phyloP scores from a whole-genome alignment of 2,113 vertebrate species.

The Orientallactaga bullata region DNA sequence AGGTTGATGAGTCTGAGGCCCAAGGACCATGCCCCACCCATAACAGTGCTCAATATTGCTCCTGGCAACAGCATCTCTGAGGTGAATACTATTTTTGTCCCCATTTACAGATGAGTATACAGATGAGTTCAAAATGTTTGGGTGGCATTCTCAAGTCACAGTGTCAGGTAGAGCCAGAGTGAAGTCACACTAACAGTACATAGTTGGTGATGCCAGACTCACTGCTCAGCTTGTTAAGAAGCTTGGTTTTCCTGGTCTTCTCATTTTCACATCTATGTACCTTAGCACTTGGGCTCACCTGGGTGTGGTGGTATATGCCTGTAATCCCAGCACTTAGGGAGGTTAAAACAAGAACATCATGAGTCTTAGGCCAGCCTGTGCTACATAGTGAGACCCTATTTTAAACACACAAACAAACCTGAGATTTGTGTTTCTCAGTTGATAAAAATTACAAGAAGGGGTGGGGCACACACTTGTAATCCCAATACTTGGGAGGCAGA shows the following conservation, averaged over 20 bases:
- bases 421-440: slow-evolving; percentile 22
- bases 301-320: background rate
- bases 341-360: too few species aligned
- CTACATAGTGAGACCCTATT: too few species aligned
- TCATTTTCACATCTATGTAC: background rate
- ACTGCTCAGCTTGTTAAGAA: background rate
- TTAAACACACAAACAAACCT: background rate
- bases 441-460: slow-evolving; percentile 1
- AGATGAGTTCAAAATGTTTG: background rate
- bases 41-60: background rate
- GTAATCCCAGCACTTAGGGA: too few species aligned
- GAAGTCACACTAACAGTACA: fast-evolving
- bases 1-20: too few species aligned
- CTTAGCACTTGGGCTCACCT: background rate
- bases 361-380: too few species aligned
- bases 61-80: background rate
- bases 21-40: background rate
- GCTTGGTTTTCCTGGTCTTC: background rate
- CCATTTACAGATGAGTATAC: background rate
- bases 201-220: background rate
- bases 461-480: too few species aligned
- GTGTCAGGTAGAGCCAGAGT: background rate
- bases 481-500: too few species aligned
- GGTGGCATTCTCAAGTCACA: background rate
- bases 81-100: background rate